phyloP scores from a whole-genome alignment of 1,140 invertebrate genomes.

The Trissolcus basalis region DNA sequence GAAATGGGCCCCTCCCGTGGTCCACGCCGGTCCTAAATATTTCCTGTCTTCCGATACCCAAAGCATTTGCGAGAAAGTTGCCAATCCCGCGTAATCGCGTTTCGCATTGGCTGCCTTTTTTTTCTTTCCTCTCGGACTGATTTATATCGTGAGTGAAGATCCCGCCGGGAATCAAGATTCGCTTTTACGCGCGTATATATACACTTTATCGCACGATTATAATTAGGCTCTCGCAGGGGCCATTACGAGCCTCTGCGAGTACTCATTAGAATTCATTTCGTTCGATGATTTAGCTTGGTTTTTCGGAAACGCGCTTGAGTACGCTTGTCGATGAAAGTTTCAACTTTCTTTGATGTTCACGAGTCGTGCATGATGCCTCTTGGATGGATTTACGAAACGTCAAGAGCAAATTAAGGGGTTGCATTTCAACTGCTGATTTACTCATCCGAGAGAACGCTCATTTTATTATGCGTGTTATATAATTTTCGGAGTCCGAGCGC shows the following conservation, averaged over 20 bases:
- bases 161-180: slow-evolving; percentile 2
- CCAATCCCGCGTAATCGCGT: slow-evolving; percentile 32
- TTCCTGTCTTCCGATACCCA: slow-evolving; percentile 39
- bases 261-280: slow-evolving; percentile 25
- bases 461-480: slow-evolving; percentile 18
- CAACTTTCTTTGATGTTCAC: slow-evolving; percentile 32
- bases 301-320: not conserved
- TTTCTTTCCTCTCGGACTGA: slow-evolving; percentile 8
- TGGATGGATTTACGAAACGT: slow-evolving; percentile 34
- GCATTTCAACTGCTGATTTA: no score
- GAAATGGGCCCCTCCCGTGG: slow-evolving; percentile 43
- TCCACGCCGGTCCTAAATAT: slow-evolving; percentile 43
- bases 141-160: slow-evolving; percentile 22
- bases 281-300: slow-evolving; percentile 21
- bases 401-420: slow-evolving; percentile 25
- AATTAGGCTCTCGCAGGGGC: not conserved
- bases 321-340: slow-evolving; percentile 14
- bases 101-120: slow-evolving; percentile 13
- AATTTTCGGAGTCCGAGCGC: slow-evolving; percentile 2
- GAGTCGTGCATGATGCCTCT: slow-evolving; percentile 12
- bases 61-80: slow-evolving; percentile 44
- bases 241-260: not conserved
- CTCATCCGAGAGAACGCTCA: not conserved
- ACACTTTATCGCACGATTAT: slow-evolving; percentile 8
- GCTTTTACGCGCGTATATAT: slow-evolving; percentile 17